Evolutionary conservation across 2,888 invertebrate species (phyloP).

Genomic region (Steromphala cineraria): DNA sequence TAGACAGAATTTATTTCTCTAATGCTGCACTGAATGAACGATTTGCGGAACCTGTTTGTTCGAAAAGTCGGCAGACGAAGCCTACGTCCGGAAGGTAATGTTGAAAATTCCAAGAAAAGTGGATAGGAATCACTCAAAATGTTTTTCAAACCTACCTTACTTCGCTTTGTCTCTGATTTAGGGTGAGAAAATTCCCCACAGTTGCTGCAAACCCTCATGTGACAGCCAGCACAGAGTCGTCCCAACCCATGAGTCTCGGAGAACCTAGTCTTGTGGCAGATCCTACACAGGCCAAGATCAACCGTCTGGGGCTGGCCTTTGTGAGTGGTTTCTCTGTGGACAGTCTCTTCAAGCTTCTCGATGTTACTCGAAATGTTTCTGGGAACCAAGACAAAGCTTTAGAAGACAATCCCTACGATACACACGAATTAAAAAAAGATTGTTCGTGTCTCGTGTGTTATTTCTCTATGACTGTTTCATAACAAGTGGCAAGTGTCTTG

Average conservation of each 20-base stretch:
- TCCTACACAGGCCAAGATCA: conserved; percentile 67
- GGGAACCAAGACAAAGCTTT: background rate
- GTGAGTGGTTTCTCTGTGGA: conserved; percentile 47
- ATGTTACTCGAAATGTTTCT: conserved; percentile 56
- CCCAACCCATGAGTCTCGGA: conserved; percentile 63
- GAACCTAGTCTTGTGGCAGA: conserved; percentile 71
- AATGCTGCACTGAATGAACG: no score
- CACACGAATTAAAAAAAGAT: no score
- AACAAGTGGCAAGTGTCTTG: no score
- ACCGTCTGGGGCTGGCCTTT: conserved; percentile 53
- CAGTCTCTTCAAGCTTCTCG: conserved; percentile 52
- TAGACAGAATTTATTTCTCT: no score
- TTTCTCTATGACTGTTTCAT: no score
- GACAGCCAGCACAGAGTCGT: conserved; percentile 66
- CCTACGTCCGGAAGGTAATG: no score
- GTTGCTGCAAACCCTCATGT: conserved; percentile 66
- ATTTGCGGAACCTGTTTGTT: no score
- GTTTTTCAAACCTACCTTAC: conserved; percentile 47
- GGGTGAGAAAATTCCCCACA: conserved; percentile 65
- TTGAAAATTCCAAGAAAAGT: no score
- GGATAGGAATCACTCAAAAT: no score
- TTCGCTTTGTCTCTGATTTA: conserved; percentile 51
- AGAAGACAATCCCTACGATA: no score
- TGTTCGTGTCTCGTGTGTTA: no score
- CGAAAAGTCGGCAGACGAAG: no score